These are phyloP conservation scores for Cylloceria caligata DNA, from an alignment of 2,888 invertebrate genomes.

Conservation along the genomic window DNA sequence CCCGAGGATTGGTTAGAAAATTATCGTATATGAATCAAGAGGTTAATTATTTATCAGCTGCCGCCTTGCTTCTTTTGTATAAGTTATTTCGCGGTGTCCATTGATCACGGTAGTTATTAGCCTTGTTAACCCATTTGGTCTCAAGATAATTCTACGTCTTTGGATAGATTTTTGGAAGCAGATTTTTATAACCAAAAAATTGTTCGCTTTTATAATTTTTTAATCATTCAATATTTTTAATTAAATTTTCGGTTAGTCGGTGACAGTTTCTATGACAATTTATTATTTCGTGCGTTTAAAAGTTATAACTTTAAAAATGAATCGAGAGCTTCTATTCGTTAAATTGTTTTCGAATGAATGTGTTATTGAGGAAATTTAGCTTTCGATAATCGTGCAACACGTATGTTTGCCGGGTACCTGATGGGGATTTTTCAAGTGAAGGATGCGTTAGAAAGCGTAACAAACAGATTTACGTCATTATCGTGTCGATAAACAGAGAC, in stretches of 20 bases:
- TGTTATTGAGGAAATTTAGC: neutral
- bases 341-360: neutral
- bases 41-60: slow-evolving; percentile 62
- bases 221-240: no score
- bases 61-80: slow-evolving; percentile 28
- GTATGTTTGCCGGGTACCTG: slow-evolving; percentile 20
- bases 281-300: no score
- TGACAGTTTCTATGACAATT: no score
- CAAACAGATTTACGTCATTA: slow-evolving; percentile 67
- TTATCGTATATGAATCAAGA: slow-evolving; percentile 45
- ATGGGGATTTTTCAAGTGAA: slow-evolving; percentile 11
- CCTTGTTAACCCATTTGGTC: slow-evolving; percentile 51
- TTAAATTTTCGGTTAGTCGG: no score
- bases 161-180: slow-evolving; percentile 24
- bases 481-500: slow-evolving; percentile 69
- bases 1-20: slow-evolving; percentile 46
- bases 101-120: slow-evolving; percentile 52
- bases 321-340: neutral
- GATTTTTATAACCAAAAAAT: neutral
- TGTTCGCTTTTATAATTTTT: neutral
- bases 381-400: slow-evolving; percentile 17
- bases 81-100: neutral
- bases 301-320: no score
- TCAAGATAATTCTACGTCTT: slow-evolving; percentile 27
- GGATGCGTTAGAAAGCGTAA: slow-evolving; percentile 56